Percentiles rank a stretch among this genome's conserved stretches.
These are phyloP conservation scores for Gephyroberyx darwinii DNA, from an alignment of 2,797 vertebrate genomes.

Conservation along the genomic window DNA sequence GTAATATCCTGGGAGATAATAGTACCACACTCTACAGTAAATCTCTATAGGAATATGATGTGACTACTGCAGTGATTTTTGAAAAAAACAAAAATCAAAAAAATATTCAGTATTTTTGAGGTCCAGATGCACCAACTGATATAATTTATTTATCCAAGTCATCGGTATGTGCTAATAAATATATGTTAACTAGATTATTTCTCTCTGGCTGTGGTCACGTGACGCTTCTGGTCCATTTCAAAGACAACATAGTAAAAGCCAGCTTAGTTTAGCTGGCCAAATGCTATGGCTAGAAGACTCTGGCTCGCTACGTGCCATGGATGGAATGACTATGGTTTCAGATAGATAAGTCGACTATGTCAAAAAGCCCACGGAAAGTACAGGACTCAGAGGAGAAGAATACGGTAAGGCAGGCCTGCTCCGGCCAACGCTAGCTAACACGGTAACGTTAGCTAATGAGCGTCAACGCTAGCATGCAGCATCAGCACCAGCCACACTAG, in stretches of 20 bases:
- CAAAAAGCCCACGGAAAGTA: neutral
- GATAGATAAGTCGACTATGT: constrained; percentile 24
- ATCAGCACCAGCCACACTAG: constrained; percentile 54
- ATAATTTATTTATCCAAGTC: no score
- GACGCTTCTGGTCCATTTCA: constrained; percentile 10
- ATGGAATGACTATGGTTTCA: neutral
- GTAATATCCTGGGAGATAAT: no score
- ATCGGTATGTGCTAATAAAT: no score
- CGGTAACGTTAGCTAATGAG: neutral
- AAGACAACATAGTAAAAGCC: constrained; percentile 59
- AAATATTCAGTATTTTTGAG: no score
- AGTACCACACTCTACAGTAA: no score
- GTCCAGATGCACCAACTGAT: no score
- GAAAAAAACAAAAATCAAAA: no score
- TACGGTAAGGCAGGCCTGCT: constrained; percentile 50
- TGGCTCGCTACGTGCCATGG: neutral
- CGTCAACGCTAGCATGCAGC: constrained; percentile 38
- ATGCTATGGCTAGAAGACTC: constrained; percentile 43
- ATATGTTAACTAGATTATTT: no score
- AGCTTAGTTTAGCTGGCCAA: constrained; percentile 52
- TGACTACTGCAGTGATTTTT: no score
- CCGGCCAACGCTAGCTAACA: constrained; percentile 24
- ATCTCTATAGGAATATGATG: no score
- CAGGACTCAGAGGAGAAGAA: constrained; percentile 25
- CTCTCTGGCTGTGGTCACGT: constrained; percentile 36